These are phyloP conservation scores for Pipistrellus pygmaeus DNA, from an alignment of 2,797 vertebrate species.

Conservation along the genomic window DNA sequence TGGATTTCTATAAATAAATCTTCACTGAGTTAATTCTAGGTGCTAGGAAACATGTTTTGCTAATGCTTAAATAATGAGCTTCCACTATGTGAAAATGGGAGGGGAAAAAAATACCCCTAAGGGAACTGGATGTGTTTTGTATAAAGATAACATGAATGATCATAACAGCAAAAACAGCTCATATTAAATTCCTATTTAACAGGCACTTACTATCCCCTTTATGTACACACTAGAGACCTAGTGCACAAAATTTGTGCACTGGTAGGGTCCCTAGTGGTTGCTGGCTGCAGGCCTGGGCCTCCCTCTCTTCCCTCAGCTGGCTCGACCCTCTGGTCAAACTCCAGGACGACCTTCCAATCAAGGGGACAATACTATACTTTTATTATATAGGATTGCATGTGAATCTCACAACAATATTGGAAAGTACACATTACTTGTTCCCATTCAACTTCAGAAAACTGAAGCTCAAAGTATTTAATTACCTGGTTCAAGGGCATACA, in stretches of 20 bases:
- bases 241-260: too few relatives aligned
- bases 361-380: too few relatives aligned
- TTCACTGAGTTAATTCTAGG: background rate
- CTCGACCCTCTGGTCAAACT: too few relatives aligned
- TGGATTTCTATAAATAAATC: background rate
- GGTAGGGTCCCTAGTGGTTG: too few relatives aligned
- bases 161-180: background rate
- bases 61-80: background rate
- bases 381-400: background rate
- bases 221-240: too few relatives aligned
- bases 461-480: background rate
- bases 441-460: background rate
- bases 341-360: too few relatives aligned
- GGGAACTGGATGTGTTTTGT: background rate
- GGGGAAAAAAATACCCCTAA: background rate
- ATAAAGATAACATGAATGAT: background rate
- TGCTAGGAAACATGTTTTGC: background rate
- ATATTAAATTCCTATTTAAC: background rate
- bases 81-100: background rate
- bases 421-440: background rate
- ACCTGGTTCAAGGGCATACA: background rate
- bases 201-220: background rate
- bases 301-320: too few relatives aligned
- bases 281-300: too few relatives aligned
- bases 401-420: background rate